A percentile compares a stretch with the other conserved stretches of the same genome.
Conservation (phyloP, 2,888 invertebrate genomes). For the Didymodactylos carnosus region DNA sequence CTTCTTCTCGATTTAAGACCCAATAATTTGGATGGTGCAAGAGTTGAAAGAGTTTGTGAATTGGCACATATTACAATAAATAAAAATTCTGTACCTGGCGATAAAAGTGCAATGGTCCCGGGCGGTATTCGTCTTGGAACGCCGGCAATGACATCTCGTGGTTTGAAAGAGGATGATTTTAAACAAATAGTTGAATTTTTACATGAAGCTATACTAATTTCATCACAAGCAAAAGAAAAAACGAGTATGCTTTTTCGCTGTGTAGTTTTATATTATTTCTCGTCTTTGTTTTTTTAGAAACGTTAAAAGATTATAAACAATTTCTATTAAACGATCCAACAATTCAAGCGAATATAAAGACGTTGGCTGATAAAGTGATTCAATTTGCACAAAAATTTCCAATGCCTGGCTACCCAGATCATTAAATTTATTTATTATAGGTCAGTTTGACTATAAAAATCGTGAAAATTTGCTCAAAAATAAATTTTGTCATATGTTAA, state of each 20-base stretch:
- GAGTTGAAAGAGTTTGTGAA: constrained; percentile 67
- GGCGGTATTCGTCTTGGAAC: constrained; percentile 43
- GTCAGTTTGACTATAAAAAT: too few species aligned
- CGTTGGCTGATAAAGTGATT: constrained; percentile 25
- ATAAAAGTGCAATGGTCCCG: constrained; percentile 80
- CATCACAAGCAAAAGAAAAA: constrained; percentile 19
- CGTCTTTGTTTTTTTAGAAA: too few species aligned
- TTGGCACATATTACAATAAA: constrained; percentile 77
- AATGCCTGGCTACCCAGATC: constrained; percentile 34
- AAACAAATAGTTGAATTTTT: constrained; percentile 31
- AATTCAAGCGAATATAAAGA: constrained; percentile 21
- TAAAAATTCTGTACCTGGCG: constrained; percentile 82
- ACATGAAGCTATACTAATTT: constrained; percentile 36
- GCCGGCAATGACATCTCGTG: constrained; percentile 39
- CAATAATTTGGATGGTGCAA: constrained; percentile 57
- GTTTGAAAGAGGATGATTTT: constrained; percentile 36
- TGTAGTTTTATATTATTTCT: too few species aligned
- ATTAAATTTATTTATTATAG: too few species aligned
- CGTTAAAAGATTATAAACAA: constrained; percentile 28
- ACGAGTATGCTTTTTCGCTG: too few species aligned
- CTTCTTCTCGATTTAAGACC: constrained; percentile 62
- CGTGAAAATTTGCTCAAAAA: too few species aligned
- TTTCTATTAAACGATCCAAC: constrained; percentile 19
- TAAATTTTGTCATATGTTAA: too few species aligned
- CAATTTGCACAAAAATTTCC: constrained; percentile 26